These are phyloP conservation scores for Enteromius mattozi DNA, from an alignment of 2,797 vertebrate species.

Conservation along the genomic window DNA sequence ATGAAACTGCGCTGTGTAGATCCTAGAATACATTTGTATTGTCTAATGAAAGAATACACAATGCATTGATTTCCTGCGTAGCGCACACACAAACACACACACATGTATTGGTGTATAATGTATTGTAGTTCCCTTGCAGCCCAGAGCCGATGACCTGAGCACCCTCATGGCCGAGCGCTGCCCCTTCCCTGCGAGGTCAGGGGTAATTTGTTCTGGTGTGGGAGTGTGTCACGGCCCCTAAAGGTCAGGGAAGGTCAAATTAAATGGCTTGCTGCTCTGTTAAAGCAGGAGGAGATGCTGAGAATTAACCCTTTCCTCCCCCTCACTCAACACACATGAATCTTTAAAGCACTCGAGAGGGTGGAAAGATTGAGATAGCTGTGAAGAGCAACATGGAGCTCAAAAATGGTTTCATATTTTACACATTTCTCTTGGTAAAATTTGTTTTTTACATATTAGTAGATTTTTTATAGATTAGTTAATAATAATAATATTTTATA, in stretches of 20 bases:
- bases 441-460: neutral
- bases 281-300: slow-evolving; percentile 56
- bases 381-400: neutral
- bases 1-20: neutral
- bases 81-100: slow-evolving; percentile 37
- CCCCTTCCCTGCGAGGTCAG: slow-evolving; percentile 66
- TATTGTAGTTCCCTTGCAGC: slow-evolving; percentile 42
- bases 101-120: slow-evolving; percentile 34
- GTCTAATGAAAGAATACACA: slow-evolving; percentile 36
- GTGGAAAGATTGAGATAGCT: slow-evolving; percentile 9
- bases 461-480: no score
- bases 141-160: slow-evolving; percentile 39
- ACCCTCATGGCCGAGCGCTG: slow-evolving; percentile 54
- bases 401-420: neutral
- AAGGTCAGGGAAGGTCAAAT: slow-evolving; percentile 73
- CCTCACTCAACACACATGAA: slow-evolving; percentile 26
- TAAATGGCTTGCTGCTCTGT: slow-evolving; percentile 66
- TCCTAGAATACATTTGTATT: slow-evolving; percentile 26
- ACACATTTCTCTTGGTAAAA: neutral
- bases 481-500: no score
- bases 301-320: slow-evolving; percentile 74
- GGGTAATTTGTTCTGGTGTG: slow-evolving; percentile 75
- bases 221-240: slow-evolving; percentile 71
- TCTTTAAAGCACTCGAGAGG: neutral
- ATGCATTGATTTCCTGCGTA: slow-evolving; percentile 53